These are phyloP conservation scores for Agriopis marginaria DNA, from an alignment of 2,888 invertebrate genomes.

Conservation along the genomic window DNA sequence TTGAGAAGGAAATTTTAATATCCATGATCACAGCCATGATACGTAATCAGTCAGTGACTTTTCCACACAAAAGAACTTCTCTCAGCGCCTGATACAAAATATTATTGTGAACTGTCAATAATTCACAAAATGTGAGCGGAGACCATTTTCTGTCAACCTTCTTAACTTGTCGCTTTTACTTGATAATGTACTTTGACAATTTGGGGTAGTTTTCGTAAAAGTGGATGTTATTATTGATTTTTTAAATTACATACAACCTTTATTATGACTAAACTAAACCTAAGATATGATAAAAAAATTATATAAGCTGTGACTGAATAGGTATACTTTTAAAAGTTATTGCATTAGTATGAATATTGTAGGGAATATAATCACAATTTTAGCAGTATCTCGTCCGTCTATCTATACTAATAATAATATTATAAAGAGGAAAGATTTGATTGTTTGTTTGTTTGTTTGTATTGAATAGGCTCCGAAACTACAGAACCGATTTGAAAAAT, in stretches of 20 bases:
- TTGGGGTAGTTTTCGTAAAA: slow-evolving; percentile 18
- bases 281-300: too few species aligned
- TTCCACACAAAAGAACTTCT: slow-evolving; percentile 33
- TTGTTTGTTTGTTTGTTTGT: too few species aligned
- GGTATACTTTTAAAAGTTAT: too few species aligned
- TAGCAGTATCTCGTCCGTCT: too few species aligned
- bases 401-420: too few species aligned
- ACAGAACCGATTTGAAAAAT: too few species aligned
- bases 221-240: background rate
- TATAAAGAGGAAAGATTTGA: too few species aligned
- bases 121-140: background rate
- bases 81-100: slow-evolving; percentile 17
- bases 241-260: background rate
- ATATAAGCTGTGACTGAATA: too few species aligned
- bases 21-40: slow-evolving; percentile 4
- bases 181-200: slow-evolving; percentile 32
- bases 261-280: too few species aligned
- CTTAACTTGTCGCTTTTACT: slow-evolving; percentile 60
- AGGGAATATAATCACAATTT: too few species aligned
- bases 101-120: slow-evolving; percentile 49
- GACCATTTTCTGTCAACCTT: slow-evolving; percentile 57
- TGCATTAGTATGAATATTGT: too few species aligned
- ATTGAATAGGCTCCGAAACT: too few species aligned
- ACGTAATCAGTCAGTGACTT: slow-evolving; percentile 32
- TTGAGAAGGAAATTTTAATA: background rate